phyloP scores from a whole-genome alignment of 2,888 invertebrate species.

The Yponomeuta sedellus region DNA sequence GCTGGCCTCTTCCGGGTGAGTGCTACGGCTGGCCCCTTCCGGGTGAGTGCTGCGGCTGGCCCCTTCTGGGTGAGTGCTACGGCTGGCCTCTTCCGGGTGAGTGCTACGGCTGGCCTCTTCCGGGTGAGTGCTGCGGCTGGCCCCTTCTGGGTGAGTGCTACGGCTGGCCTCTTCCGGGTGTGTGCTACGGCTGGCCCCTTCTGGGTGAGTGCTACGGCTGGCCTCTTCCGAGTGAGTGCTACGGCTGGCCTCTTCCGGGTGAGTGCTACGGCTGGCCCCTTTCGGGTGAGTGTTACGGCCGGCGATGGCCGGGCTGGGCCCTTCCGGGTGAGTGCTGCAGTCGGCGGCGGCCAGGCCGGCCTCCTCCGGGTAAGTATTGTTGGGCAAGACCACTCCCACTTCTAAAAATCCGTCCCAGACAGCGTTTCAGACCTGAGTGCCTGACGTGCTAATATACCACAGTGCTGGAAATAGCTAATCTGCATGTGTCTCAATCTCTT shows the following conservation, averaged over 20 bases:
- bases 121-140: background rate
- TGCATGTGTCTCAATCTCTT: too few relatives aligned
- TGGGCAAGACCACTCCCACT: too few relatives aligned
- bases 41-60: background rate
- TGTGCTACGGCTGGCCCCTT: background rate
- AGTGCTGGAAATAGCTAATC: too few relatives aligned
- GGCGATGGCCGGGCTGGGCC: background rate
- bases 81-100: constrained; percentile 71
- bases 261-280: background rate
- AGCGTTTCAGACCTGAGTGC: background rate
- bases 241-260: background rate
- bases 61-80: background rate
- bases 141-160: background rate
- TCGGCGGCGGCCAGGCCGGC: constrained; percentile 93
- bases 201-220: constrained; percentile 76
- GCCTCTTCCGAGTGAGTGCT: background rate
- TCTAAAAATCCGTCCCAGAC: too few relatives aligned
- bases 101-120: constrained; percentile 34
- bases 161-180: background rate
- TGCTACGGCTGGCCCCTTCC: background rate
- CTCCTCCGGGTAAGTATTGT: constrained; percentile 90
- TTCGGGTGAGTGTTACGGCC: background rate
- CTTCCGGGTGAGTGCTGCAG: constrained; percentile 83
- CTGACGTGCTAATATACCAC: too few relatives aligned
- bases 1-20: background rate